Evolutionary conservation across 2,797 vertebrate species (phyloP).

Genomic region (Cirrhinus mrigala): DNA sequence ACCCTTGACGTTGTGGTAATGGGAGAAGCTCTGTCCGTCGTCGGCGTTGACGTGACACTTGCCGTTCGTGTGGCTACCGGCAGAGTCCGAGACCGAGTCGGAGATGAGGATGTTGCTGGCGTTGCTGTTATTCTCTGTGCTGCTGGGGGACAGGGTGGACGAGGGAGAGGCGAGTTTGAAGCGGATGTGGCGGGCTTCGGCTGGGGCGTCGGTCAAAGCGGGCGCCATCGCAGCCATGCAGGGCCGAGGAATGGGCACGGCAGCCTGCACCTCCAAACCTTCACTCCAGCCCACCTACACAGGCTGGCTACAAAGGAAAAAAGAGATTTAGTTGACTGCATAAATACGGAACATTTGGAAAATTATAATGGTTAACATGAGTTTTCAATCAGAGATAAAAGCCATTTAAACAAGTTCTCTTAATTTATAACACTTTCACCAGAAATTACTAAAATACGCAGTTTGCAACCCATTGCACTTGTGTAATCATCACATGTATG

Average conservation of each 20-base stretch:
- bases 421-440: not conserved
- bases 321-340: not conserved
- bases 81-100: constrained; percentile 39
- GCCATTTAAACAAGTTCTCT: not conserved
- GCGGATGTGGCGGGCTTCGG: constrained; percentile 99
- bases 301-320: constrained; percentile 32
- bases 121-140: constrained; percentile 96
- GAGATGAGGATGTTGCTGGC: constrained; percentile 90
- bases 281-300: constrained; percentile 85
- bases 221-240: constrained; percentile 99
- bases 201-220: constrained; percentile 99
- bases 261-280: constrained; percentile 91
- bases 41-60: constrained; percentile 70
- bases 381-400: not conserved
- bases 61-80: constrained; percentile 79
- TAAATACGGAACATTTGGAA: not conserved
- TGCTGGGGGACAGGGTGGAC: constrained; percentile 94
- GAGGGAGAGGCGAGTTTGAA: constrained; percentile 99
- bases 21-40: constrained; percentile 36
- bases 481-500: not conserved
- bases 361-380: not conserved
- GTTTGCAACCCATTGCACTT: not conserved
- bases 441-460: not conserved
- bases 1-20: constrained; percentile 53
- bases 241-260: constrained; percentile 91